A percentile compares a stretch with the other conserved stretches of the same genome.
These are phyloP conservation scores for Ypsolopha sequella DNA, from an alignment of 2,888 invertebrate species.

Conservation along the genomic window DNA sequence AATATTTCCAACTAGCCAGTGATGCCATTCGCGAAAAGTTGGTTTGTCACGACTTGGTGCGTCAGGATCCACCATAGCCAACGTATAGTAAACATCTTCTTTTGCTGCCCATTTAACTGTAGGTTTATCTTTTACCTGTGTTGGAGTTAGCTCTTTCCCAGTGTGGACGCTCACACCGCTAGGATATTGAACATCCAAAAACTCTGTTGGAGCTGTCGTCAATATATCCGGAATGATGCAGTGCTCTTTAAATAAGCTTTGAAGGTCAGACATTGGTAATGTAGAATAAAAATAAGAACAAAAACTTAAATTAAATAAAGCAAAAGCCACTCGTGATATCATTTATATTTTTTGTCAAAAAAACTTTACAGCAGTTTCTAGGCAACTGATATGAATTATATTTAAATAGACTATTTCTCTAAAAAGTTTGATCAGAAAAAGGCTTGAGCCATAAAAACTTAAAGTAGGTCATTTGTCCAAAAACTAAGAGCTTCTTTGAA, in stretches of 20 bases:
- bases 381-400: no score
- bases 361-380: no score
- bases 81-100: constrained; percentile 72
- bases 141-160: constrained; percentile 79
- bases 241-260: constrained; percentile 55
- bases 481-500: no score
- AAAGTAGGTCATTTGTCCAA: no score
- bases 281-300: not conserved
- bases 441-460: no score
- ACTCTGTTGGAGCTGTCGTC: constrained; percentile 64
- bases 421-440: no score
- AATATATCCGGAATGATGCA: constrained; percentile 78
- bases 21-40: constrained; percentile 79
- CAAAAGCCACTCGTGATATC: not conserved
- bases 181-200: constrained; percentile 63
- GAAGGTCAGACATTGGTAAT: constrained; percentile 31
- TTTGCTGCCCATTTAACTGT: constrained; percentile 74
- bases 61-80: constrained; percentile 78
- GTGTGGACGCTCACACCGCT: constrained; percentile 58
- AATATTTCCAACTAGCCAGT: constrained; percentile 84
- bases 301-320: constrained; percentile 3
- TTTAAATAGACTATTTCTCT: no score
- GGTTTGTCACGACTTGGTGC: constrained; percentile 80
- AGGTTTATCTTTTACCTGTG: constrained; percentile 78
- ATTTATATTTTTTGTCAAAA: no score